A percentile compares a stretch with the other conserved stretches of the same genome.
Conservation (phyloP, 2,113 vertebrate species). For the Cyprinodon variegatus region DNA sequence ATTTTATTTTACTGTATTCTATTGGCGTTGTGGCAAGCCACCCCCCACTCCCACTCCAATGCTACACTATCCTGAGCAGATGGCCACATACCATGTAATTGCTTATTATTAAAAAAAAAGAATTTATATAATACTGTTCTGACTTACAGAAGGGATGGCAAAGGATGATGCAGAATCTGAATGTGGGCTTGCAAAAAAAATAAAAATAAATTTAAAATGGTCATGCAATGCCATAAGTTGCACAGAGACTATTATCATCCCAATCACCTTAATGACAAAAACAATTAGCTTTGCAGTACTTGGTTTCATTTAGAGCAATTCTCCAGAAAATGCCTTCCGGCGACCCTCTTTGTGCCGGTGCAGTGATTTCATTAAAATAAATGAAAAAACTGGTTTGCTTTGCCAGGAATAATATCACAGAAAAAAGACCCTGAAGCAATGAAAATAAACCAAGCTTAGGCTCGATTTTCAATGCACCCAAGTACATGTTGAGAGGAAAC, state of each 20-base stretch:
- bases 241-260: not conserved
- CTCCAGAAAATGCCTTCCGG: not conserved
- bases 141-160: not conserved
- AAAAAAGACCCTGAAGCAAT: slow-evolving; percentile 29
- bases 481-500: not conserved
- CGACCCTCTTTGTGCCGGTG: not conserved
- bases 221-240: slow-evolving; percentile 13
- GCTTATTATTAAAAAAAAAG: too few relatives aligned
- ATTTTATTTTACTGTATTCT: too few relatives aligned
- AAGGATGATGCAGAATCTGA: not conserved
- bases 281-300: not conserved
- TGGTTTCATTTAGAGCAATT: slow-evolving; percentile 3
- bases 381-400: slow-evolving; percentile 2
- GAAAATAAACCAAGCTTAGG: slow-evolving; percentile 28
- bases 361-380: slow-evolving; percentile 41
- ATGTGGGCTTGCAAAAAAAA: slow-evolving; percentile 12
- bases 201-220: slow-evolving; percentile 24
- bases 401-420: slow-evolving; percentile 19
- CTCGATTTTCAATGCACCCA: not conserved
- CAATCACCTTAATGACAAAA: slow-evolving; percentile 6
- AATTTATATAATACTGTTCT: not conserved
- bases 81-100: too few relatives aligned
- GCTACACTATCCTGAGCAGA: not conserved
- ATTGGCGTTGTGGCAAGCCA: not conserved
- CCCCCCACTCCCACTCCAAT: not conserved